Evolutionary conservation across 2,113 vertebrate genomes (phyloP), one percentile per base, ranked within the genome.

Genomic region (Cathartes aura): DNA sequence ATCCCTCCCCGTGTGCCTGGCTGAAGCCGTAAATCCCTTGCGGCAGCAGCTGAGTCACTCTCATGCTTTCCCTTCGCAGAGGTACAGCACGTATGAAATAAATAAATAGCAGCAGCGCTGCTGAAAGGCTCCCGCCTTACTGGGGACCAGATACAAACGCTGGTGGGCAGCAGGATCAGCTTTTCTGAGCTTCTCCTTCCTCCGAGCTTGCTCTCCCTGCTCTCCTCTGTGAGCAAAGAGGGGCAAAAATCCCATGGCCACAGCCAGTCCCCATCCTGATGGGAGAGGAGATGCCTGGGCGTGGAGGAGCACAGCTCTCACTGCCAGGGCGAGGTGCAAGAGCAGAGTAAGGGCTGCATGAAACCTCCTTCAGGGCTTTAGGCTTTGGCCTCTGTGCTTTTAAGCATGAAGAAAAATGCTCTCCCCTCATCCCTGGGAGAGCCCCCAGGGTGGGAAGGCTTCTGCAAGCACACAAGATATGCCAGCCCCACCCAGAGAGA

Each of bases 251-350:
- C 48, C 36, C 56, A 52, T 0, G 0, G 15, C 55, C 4, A 23
- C 0, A 0, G 15, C 18, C 47, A 38, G 32, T 63, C 12, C 42
- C 32, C 15, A 15, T 47, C 20, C 48, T 63, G 14, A 10, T 24
- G 36, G 27, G 40, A 72, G 21, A 64, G 5, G 4, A 11, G 6
- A 47, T 55, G 20, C 26, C 52, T 55, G 56, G 42, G n/a, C 26
- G 32, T 42, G 56, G 42, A 82, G n/a, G 4, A 20, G 6, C 24
- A n/a, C 16, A 17, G 50, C 6, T 62, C 17, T 56, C 38, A 13
- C 8, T 74, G 27, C 15, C 42, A 74, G 36, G 48, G 47, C 63
- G 32, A n/a, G 50, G 13, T 74, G n/a, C 0, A 0, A 84, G 9
- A n/a, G 8, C 4, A 23, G n/a, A 48, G 19, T 5, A 26, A 85